Conservation (phyloP, 2,797 vertebrate species). For the Tachyglossus aculeatus region DNA sequence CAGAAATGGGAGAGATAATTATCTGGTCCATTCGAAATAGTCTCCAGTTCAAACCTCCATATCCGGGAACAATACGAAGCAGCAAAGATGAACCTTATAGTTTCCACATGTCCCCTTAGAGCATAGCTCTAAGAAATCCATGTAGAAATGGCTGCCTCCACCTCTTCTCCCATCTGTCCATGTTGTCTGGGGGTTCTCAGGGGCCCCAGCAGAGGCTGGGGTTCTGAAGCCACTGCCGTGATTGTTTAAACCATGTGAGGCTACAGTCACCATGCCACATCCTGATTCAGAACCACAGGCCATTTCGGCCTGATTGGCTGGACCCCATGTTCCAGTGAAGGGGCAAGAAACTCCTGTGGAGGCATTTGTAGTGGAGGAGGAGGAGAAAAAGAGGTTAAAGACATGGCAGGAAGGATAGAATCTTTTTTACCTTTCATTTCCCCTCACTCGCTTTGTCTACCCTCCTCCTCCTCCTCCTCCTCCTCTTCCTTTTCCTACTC, state of each 20-base stretch:
- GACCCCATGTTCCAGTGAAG: slow-evolving; percentile 1
- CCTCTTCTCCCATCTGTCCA: too few relatives aligned
- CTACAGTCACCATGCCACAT: too few relatives aligned
- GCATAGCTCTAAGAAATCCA: too few relatives aligned
- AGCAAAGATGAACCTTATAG: background rate
- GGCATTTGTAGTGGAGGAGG: background rate
- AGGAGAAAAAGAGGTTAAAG: background rate
- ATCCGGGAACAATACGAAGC: background rate
- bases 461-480: background rate
- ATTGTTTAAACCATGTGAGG: too few relatives aligned
- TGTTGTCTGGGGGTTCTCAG: too few relatives aligned
- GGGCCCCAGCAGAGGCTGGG: too few relatives aligned
- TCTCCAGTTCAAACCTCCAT: background rate
- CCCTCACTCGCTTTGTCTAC: background rate
- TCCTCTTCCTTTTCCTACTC: background rate
- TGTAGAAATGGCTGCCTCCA: too few relatives aligned
- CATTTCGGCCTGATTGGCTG: too few relatives aligned
- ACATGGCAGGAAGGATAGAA: background rate
- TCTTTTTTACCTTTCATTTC: background rate
- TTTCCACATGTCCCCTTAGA: background rate
- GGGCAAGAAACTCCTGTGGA: background rate
- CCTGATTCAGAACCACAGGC: too few relatives aligned
- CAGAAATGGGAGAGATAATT: too few relatives aligned
- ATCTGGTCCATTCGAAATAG: too few relatives aligned
- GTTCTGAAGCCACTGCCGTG: too few relatives aligned